Evolutionary conservation across 2,888 invertebrate species (phyloP).

Genomic region (Ennomos fuscantarius): DNA sequence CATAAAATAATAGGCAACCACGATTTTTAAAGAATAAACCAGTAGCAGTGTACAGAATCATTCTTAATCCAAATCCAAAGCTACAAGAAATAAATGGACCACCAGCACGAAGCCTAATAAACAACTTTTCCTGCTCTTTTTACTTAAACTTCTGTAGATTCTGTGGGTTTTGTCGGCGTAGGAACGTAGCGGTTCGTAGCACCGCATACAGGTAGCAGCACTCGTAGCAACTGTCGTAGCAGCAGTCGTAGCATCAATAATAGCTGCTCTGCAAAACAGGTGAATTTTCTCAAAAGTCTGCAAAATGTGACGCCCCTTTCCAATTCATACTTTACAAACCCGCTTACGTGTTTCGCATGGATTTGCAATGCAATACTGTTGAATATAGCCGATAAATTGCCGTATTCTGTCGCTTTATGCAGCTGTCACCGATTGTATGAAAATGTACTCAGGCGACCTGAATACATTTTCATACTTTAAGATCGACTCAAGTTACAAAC

Average conservation of each 20-base stretch:
- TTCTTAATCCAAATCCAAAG: too few species aligned
- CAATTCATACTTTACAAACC: constrained; percentile 3
- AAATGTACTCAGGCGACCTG: constrained; percentile 57
- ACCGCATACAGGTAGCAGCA: too few species aligned
- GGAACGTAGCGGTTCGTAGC: too few species aligned
- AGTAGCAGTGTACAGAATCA: too few species aligned
- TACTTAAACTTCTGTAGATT: too few species aligned
- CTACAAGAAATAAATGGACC: too few species aligned
- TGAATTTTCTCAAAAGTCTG: not conserved
- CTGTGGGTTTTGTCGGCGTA: too few species aligned
- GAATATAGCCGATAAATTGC: constrained; percentile 49
- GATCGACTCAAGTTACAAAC: constrained; percentile 41
- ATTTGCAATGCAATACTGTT: constrained; percentile 42
- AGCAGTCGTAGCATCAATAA: not conserved
- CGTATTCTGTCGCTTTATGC: constrained; percentile 46
- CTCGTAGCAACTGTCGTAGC: too few species aligned
- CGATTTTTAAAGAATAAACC: too few species aligned
- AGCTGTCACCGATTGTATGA: constrained; percentile 69
- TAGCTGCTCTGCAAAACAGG: not conserved
- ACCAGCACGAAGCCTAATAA: too few species aligned
- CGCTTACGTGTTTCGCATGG: constrained; percentile 12
- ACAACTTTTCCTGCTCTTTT: too few species aligned
- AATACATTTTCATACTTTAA: constrained; percentile 66
- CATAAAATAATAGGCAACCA: too few species aligned
- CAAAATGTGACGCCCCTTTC: constrained; percentile 1